These are phyloP conservation scores for Ormia ochracea DNA, from an alignment of 2,888 invertebrate genomes.

Conservation along the genomic window DNA sequence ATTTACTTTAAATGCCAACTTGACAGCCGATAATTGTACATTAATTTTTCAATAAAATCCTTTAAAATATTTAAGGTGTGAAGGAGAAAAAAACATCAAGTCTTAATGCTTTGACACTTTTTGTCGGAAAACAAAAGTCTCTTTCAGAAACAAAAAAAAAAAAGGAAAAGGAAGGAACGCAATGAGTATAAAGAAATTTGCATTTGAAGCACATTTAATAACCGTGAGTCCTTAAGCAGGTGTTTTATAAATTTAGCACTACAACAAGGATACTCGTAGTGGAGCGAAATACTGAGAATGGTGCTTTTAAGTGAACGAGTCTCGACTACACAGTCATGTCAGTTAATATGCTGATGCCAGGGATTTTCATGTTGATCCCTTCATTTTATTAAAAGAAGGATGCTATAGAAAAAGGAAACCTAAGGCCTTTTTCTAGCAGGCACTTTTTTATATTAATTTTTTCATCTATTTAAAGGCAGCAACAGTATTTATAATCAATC, in stretches of 20 bases:
- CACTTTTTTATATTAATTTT: neutral
- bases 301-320: slow-evolving; percentile 19
- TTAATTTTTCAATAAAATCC: slow-evolving; percentile 44
- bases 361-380: slow-evolving; percentile 61
- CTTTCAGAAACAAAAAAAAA: neutral
- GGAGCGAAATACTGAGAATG: neutral
- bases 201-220: slow-evolving; percentile 61
- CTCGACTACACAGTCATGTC: slow-evolving; percentile 42
- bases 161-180: too few relatives aligned
- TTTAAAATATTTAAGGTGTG: slow-evolving; percentile 59
- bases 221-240: slow-evolving; percentile 65
- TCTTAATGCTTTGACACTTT: slow-evolving; percentile 53
- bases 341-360: slow-evolving; percentile 63
- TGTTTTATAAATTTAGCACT: slow-evolving; percentile 47
- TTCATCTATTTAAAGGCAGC: neutral
- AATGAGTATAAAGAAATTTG: slow-evolving; percentile 36
- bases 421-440: slow-evolving; percentile 36
- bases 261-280: neutral
- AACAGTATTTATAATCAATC: slow-evolving; percentile 59
- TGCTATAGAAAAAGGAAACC: slow-evolving; percentile 21
- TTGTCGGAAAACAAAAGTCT: slow-evolving; percentile 11
- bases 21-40: neutral
- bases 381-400: slow-evolving; percentile 11
- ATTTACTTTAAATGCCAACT: neutral
- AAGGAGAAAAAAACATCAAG: slow-evolving; percentile 27